A percentile compares a stretch with the other conserved stretches of the same genome.
Conservation (phyloP, 1,140 invertebrate genomes). For the Venustaconcha ellipsiformis region DNA sequence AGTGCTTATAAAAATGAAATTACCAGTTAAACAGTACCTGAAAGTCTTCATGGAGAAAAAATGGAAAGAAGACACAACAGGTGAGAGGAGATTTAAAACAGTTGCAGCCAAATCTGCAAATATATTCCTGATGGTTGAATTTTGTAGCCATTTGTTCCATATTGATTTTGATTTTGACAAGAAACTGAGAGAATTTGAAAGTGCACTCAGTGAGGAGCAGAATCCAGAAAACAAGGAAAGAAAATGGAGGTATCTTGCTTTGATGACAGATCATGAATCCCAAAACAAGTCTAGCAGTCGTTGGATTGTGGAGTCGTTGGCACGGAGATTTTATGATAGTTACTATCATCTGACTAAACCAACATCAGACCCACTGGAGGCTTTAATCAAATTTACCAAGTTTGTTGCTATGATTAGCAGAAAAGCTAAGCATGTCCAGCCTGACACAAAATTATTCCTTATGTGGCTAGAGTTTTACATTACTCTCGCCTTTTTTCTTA, state of each 20-base stretch:
- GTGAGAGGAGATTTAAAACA: background rate
- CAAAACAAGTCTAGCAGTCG: background rate
- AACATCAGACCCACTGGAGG: conserved; percentile 39
- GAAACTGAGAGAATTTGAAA: too few species aligned
- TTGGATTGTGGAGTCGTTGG: conserved; percentile 27
- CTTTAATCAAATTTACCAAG: conserved; percentile 49
- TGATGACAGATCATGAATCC: too few species aligned
- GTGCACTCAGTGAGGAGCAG: too few species aligned
- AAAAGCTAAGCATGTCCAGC: conserved; percentile 29
- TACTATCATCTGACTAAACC: conserved; percentile 23
- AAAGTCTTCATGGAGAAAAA: conserved; percentile 5
- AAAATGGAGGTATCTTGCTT: too few species aligned
- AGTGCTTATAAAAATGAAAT: background rate
- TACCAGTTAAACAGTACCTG: background rate
- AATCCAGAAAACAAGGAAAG: too few species aligned
- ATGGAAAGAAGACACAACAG: conserved; percentile 1
- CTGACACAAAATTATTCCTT: conserved; percentile 33
- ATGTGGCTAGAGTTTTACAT: conserved; percentile 52
- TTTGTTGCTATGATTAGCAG: conserved; percentile 32
- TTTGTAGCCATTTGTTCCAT: conserved; percentile 15
- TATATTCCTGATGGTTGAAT: conserved; percentile 11
- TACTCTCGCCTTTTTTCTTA: conserved; percentile 34
- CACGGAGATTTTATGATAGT: conserved; percentile 41
- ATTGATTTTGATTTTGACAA: background rate
- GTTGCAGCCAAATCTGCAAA: conserved; percentile 8